phyloP scores from a whole-genome alignment of 2,888 invertebrate genomes.

The Ctena decussata region DNA sequence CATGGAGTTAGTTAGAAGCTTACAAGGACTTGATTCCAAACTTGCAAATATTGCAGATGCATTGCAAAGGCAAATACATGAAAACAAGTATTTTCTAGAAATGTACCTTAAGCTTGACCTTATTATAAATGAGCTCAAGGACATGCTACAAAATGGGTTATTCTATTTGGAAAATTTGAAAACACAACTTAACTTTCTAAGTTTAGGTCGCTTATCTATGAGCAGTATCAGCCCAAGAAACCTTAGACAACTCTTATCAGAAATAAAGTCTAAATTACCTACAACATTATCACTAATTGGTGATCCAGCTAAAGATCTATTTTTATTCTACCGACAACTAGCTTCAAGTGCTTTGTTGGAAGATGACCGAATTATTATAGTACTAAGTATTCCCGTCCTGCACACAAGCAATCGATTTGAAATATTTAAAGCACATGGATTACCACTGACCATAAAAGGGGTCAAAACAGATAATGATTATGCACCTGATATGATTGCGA shows the following conservation, averaged over 20 bases:
- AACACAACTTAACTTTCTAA: constrained; percentile 13
- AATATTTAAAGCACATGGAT: not conserved
- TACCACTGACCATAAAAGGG: not conserved
- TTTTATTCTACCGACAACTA: constrained; percentile 24
- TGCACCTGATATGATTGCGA: not conserved
- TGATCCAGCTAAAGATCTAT: constrained; percentile 25
- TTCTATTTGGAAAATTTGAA: constrained; percentile 18
- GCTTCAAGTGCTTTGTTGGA: constrained; percentile 3
- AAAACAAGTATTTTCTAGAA: constrained; percentile 12
- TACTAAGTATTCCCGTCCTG: constrained; percentile 9
- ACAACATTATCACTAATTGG: constrained; percentile 10
- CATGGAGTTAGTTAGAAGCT: constrained; percentile 13
- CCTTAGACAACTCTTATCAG: not conserved
- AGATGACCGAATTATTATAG: constrained; percentile 3
- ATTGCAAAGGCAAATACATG: not conserved
- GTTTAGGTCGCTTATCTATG: not conserved
- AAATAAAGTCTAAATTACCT: constrained; percentile 18
- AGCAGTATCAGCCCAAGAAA: constrained; percentile 6
- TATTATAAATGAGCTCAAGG: constrained; percentile 10
- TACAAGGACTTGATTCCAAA: not conserved
- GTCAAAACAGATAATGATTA: not conserved
- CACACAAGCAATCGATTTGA: constrained; percentile 1
- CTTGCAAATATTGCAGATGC: not conserved
- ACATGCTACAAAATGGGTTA: not conserved
- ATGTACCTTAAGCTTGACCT: constrained; percentile 24